Evolutionary conservation across 2,797 vertebrate genomes (phyloP).

Genomic region (Oryzias dopingdopingensis): DNA sequence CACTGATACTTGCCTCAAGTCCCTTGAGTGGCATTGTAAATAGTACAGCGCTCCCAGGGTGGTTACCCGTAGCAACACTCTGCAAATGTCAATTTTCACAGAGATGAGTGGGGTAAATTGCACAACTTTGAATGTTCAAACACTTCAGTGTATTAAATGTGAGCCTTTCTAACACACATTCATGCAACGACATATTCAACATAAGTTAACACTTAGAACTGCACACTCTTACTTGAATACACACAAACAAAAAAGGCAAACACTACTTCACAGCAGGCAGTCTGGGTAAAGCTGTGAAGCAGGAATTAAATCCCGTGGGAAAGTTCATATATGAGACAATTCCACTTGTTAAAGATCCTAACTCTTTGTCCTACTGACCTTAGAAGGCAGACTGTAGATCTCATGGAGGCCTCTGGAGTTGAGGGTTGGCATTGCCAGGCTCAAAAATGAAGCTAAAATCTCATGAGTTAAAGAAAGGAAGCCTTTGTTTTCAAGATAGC

Average conservation of each 20-base stretch:
- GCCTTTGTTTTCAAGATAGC: slow-evolving; percentile 6
- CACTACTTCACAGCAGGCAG: slow-evolving; percentile 29
- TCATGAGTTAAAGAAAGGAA: slow-evolving; percentile 30
- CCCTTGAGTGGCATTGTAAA: slow-evolving; percentile 34
- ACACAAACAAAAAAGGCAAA: slow-evolving; percentile 28
- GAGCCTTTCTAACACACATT: slow-evolving; percentile 14
- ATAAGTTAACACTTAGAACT: slow-evolving; percentile 6
- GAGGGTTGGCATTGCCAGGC: slow-evolving; percentile 34
- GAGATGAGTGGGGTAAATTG: slow-evolving; percentile 57
- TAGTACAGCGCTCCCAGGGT: slow-evolving; percentile 63
- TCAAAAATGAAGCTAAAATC: slow-evolving; percentile 46
- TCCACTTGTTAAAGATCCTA: slow-evolving; percentile 45
- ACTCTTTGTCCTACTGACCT: slow-evolving; percentile 34
- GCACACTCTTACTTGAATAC: slow-evolving; percentile 6
- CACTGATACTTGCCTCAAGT: slow-evolving; percentile 37
- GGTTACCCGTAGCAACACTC: slow-evolving; percentile 64
- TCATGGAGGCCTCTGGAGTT: slow-evolving; percentile 22
- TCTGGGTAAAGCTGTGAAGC: slow-evolving; percentile 30
- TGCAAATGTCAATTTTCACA: slow-evolving; percentile 63
- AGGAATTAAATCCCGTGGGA: slow-evolving; percentile 62
- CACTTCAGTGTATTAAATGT: slow-evolving; percentile 64
- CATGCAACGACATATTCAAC: slow-evolving; percentile 14
- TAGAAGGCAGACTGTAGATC: slow-evolving; percentile 30
- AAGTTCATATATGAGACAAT: slow-evolving; percentile 62
- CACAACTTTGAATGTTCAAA: slow-evolving; percentile 57